Evolutionary conservation across 2,888 invertebrate species (phyloP).

Genomic region (Acronicta alni): DNA sequence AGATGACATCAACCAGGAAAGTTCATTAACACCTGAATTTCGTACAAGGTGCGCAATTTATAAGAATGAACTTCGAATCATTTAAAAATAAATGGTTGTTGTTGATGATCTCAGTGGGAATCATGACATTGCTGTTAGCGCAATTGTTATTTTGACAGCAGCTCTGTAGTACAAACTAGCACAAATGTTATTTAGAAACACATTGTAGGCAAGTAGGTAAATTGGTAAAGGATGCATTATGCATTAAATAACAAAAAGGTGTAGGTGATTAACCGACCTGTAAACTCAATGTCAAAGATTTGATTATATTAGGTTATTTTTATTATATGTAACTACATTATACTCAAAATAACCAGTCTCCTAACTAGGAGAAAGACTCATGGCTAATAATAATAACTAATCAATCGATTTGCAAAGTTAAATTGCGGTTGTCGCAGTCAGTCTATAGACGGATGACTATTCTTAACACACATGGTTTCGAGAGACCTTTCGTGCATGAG

Average conservation of each 20-base stretch:
- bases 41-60: constrained; percentile 15
- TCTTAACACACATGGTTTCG: too few relatives aligned
- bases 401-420: too few relatives aligned
- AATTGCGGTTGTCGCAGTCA: too few relatives aligned
- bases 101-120: constrained; percentile 24
- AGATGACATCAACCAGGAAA: constrained; percentile 46
- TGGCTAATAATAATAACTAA: too few relatives aligned
- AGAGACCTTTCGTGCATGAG: too few relatives aligned
- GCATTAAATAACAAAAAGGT: constrained; percentile 12
- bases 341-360: too few relatives aligned
- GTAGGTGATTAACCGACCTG: constrained; percentile 24
- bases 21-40: constrained; percentile 25
- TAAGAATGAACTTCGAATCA: constrained; percentile 18
- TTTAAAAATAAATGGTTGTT: too few relatives aligned
- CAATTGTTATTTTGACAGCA: constrained; percentile 42
- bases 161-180: neutral
- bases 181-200: neutral
- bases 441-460: too few relatives aligned
- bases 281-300: constrained; percentile 33
- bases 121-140: constrained; percentile 62
- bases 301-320: constrained; percentile 12
- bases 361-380: too few relatives aligned
- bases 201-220: constrained; percentile 31
- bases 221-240: constrained; percentile 8
- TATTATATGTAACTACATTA: too few relatives aligned